These are phyloP conservation scores for Vulpes ferrilata DNA, from an alignment of 2,113 vertebrate species.

Conservation along the genomic window DNA sequence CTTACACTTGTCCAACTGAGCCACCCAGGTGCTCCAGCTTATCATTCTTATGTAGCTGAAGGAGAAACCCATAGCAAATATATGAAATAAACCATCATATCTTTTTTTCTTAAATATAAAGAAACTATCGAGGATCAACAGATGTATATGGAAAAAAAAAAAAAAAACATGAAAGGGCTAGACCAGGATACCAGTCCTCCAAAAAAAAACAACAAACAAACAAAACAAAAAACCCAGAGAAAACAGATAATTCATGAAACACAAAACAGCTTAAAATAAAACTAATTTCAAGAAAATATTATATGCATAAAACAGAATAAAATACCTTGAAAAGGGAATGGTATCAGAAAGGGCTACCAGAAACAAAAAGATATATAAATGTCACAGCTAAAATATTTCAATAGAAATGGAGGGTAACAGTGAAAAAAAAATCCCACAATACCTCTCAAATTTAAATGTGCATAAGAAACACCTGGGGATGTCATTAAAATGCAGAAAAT, in stretches of 20 bases:
- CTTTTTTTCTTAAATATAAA: constrained; percentile 34
- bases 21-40: background rate
- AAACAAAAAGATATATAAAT: background rate
- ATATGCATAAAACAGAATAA: background rate
- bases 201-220: background rate
- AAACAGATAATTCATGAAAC: background rate
- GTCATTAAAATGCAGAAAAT: constrained; percentile 29
- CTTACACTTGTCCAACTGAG: background rate
- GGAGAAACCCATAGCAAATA: background rate
- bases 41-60: background rate
- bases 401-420: background rate
- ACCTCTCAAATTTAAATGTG: background rate
- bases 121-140: background rate
- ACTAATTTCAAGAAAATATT: constrained; percentile 19
- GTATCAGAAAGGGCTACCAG: background rate
- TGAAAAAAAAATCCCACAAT: background rate
- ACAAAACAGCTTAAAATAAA: background rate
- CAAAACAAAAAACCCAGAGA: background rate
- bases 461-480: background rate
- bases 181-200: background rate
- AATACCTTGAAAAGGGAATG: background rate
- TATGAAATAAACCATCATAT: background rate
- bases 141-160: background rate
- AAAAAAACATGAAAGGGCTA: background rate
- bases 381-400: background rate